phyloP scores from a whole-genome alignment of 2,888 invertebrate genomes.

The Atethmia centrago region DNA sequence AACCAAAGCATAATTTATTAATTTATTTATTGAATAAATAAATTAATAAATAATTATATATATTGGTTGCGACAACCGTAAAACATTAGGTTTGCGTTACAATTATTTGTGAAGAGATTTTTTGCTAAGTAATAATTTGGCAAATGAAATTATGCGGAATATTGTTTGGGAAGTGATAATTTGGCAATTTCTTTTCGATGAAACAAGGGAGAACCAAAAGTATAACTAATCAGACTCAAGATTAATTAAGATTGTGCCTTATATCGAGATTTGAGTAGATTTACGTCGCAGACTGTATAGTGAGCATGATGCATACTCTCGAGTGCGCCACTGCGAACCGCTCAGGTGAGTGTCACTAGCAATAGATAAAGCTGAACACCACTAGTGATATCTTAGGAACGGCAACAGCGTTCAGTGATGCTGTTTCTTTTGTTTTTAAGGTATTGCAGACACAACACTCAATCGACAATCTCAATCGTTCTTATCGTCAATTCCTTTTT shows the following conservation, averaged over 20 bases:
- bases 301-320: not conserved
- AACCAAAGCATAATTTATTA: too few relatives aligned
- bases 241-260: not conserved
- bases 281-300: not conserved
- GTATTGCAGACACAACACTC: not conserved
- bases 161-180: too few relatives aligned
- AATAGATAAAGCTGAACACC: not conserved
- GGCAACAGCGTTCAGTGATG: not conserved
- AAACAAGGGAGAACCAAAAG: not conserved
- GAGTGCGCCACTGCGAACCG: too few relatives aligned
- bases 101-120: too few relatives aligned
- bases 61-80: too few relatives aligned
- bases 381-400: conserved; percentile 9
- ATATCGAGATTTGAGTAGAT: not conserved
- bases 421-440: not conserved
- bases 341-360: not conserved
- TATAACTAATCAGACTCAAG: not conserved
- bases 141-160: too few relatives aligned
- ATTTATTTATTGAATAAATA: too few relatives aligned
- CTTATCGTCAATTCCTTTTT: not conserved
- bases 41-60: too few relatives aligned
- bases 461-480: not conserved
- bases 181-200: too few relatives aligned
- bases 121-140: too few relatives aligned
- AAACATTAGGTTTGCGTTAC: too few relatives aligned